Percentiles rank a stretch among this genome's conserved stretches.
Conservation (phyloP, 1,140 invertebrate genomes). For the Temnothorax curvispinosus region DNA sequence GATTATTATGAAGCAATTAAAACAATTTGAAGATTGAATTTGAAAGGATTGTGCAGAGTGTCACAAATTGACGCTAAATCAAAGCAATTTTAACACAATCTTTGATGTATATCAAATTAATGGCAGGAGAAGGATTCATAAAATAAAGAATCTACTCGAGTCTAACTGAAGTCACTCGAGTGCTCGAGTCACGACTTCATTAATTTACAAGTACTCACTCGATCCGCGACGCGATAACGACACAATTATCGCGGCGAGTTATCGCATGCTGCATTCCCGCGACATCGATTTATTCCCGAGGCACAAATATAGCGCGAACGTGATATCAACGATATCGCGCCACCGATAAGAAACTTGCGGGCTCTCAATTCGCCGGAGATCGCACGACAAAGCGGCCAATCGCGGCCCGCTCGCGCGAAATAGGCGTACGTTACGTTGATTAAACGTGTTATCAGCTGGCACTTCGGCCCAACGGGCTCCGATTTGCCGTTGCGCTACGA, state of each 20-base stretch:
- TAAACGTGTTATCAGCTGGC: conserved; percentile 47
- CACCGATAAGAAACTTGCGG: conserved; percentile 54
- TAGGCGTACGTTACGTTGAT: conserved; percentile 59
- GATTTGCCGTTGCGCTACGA: conserved; percentile 40
- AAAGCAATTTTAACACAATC: background rate
- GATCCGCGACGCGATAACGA: conserved; percentile 21
- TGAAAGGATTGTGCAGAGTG: background rate
- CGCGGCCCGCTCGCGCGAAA: conserved; percentile 55
- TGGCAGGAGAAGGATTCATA: background rate
- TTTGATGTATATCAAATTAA: background rate
- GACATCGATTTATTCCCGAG: conserved; percentile 34
- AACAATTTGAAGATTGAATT: background rate
- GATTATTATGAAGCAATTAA: background rate
- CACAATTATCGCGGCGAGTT: background rate
- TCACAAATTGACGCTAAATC: background rate
- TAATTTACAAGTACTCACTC: conserved; percentile 20
- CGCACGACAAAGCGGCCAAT: conserved; percentile 54
- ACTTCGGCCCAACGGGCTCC: conserved; percentile 35
- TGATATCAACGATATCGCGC: conserved; percentile 48
- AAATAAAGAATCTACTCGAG: background rate
- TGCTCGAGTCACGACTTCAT: background rate
- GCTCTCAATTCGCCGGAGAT: conserved; percentile 47
- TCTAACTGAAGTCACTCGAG: background rate
- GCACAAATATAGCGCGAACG: conserved; percentile 20
- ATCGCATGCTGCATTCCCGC: background rate